Percentiles rank a stretch among this genome's conserved stretches.
Evolutionary conservation across 2,113 vertebrate genomes (phyloP).

Genomic region (Mohoua ochrocephala): DNA sequence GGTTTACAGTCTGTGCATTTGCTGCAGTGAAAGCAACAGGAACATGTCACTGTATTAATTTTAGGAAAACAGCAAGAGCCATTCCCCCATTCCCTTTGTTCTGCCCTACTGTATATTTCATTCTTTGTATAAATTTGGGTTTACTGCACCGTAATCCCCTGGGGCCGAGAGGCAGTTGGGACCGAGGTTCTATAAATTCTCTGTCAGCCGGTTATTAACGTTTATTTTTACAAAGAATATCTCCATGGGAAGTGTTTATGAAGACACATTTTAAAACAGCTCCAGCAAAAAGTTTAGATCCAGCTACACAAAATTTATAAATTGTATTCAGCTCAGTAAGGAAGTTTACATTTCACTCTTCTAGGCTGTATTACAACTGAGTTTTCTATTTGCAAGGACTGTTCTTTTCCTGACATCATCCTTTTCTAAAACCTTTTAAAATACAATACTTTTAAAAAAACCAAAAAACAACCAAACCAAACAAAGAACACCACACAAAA

Average conservation of each 20-base stretch:
- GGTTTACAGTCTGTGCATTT: background rate
- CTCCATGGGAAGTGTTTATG: constrained; percentile 39
- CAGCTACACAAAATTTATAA: constrained; percentile 6
- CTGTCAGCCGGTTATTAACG: constrained; percentile 24
- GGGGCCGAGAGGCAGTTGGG: background rate
- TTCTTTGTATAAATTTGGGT: background rate
- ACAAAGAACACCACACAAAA: background rate
- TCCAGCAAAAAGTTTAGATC: constrained; percentile 20
- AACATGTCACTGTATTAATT: background rate
- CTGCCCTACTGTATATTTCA: background rate
- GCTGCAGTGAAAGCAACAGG: background rate
- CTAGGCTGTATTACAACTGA: background rate
- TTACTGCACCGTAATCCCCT: background rate
- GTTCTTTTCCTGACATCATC: background rate
- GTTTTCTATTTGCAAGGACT: background rate
- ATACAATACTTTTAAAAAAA: background rate
- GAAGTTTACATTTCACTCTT: constrained; percentile 40
- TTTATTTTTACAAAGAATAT: constrained; percentile 48
- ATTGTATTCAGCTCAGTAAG: background rate
- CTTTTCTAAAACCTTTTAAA: background rate
- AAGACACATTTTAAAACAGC: constrained; percentile 53
- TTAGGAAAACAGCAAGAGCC: background rate
- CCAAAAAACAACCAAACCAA: background rate
- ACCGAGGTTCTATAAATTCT: constrained; percentile 21
- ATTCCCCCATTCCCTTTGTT: background rate